Percentiles rank a stretch among this genome's conserved stretches.
phyloP scores from a whole-genome alignment of 2,113 vertebrate species.

The Trematocara nigrifrons region DNA sequence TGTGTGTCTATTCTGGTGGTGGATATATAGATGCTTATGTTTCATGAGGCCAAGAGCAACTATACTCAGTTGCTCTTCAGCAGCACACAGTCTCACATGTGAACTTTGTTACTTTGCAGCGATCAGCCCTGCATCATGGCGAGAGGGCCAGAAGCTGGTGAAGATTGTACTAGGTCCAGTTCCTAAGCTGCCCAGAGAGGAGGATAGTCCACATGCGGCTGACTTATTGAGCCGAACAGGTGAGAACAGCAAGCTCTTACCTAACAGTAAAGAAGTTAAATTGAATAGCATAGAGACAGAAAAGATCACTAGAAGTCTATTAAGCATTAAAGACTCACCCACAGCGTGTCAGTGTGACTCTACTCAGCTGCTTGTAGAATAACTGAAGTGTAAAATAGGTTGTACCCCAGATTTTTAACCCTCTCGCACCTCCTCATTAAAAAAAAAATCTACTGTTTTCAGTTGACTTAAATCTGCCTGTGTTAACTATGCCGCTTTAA shows the following conservation, averaged over 20 bases:
- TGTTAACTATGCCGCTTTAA: too few species aligned
- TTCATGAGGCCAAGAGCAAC: neutral
- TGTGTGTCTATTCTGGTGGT: neutral
- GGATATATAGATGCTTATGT: neutral
- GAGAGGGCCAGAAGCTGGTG: conserved; percentile 89
- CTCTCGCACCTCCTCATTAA: neutral
- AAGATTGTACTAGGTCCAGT: conserved; percentile 87
- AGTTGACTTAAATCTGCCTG: neutral
- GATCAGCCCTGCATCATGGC: conserved; percentile 87
- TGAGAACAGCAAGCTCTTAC: conserved; percentile 51
- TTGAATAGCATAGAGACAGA: neutral
- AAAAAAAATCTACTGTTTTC: neutral
- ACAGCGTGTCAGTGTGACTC: neutral
- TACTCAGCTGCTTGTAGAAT: neutral
- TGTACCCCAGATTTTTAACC: neutral
- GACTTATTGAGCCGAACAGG: conserved; percentile 72
- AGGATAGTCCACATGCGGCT: conserved; percentile 61
- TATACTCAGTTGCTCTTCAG: neutral
- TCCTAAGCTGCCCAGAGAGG: conserved; percentile 69
- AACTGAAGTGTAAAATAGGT: neutral
- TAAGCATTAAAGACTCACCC: neutral
- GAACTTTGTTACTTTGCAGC: conserved; percentile 23
- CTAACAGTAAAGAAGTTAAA: neutral
- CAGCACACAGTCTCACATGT: neutral
- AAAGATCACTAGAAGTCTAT: neutral